Base-by-base conservation (phyloP, 2,888 invertebrate species). In the Volucella inflata region DNA sequence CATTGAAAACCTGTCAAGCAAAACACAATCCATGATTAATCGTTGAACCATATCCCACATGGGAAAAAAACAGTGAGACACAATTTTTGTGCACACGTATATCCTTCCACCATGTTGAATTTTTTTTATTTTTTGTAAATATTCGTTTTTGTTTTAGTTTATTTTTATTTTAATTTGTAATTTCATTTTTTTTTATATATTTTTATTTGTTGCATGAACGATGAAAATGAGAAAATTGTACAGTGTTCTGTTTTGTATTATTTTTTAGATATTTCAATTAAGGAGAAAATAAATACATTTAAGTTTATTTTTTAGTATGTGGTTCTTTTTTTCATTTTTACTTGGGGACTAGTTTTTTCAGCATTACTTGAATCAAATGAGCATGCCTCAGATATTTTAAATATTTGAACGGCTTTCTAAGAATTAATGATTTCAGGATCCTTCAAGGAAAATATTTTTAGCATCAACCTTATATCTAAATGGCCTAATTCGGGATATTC, bases 241-340 rank as follows among this genome's bases (percentile, higher is more conserved):
- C 85, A 85, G 85, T 85, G 85, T 85, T 85, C 81, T 81, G 80
- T 85, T 85, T 85, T 85, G 76, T 84, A 80, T 84, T 84, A 84
- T 84, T 80, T 84, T 85, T 30, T 30, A 81, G 62, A 81, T 53
- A 81, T 72, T 84, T 81, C 76, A 62, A 60, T 71, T 85, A 85
- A 85, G 85, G 53, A 76, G 75, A 75, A 74, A 75, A 84, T 85
- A 85, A 85, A 81, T 85, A 81, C 36, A 51, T 67, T 68, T 85
- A 85, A 85, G 85, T 42, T 55, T 77, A 85, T 72, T 64, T 70
- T 57, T 40, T 65, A 71, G 68, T 60, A 64, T 55, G 36, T 11
- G 60, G 53, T 60, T 51, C n/a, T 4, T 44, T 65, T 82, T 71
- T 65, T 72, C n/a, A 51, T 71, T 62, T 38, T 21, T 55, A 30